Conservation (phyloP, 92 coral and sea anemone species). For the Siderastrea siderea region DNA sequence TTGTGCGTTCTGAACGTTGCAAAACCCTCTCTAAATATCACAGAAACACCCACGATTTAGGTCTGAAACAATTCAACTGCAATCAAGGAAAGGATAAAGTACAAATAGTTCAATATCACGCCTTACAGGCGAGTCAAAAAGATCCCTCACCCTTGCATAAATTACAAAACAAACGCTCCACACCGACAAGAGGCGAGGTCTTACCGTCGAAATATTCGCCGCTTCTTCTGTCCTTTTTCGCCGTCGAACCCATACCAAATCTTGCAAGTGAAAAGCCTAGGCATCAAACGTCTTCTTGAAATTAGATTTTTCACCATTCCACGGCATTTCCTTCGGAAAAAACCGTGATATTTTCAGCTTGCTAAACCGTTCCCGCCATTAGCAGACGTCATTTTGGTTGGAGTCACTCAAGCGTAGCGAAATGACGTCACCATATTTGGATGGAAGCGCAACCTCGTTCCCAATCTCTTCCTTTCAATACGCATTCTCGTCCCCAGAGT, state of each 20-base stretch:
- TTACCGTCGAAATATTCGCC: constrained; percentile 83
- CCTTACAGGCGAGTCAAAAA: constrained; percentile 7
- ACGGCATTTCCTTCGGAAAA: constrained; percentile 48
- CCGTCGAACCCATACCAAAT: constrained; percentile 88
- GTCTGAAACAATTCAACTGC: neutral
- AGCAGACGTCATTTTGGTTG: constrained; percentile 63
- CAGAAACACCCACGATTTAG: neutral
- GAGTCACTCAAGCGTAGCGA: constrained; percentile 50
- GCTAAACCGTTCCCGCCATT: constrained; percentile 91
- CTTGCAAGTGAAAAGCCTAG: constrained; percentile 51
- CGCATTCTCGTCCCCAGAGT: no score
- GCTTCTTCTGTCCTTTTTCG: constrained; percentile 83
- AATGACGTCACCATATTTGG: constrained; percentile 62
- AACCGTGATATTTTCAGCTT: constrained; percentile 66
- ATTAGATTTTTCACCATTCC: constrained; percentile 38
- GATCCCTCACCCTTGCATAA: constrained; percentile 75
- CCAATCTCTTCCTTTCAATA: neutral
- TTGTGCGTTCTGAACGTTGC: constrained; percentile 16
- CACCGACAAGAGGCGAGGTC: constrained; percentile 85
- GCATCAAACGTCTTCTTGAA: constrained; percentile 52
- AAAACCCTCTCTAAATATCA: neutral
- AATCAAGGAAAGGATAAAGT: neutral
- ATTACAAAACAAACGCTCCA: constrained; percentile 83
- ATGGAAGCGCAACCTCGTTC: neutral
- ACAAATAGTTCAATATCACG: constrained; percentile 27